Evolutionary conservation across 2,797 vertebrate species (phyloP).

Genomic region (Siniperca obscura): DNA sequence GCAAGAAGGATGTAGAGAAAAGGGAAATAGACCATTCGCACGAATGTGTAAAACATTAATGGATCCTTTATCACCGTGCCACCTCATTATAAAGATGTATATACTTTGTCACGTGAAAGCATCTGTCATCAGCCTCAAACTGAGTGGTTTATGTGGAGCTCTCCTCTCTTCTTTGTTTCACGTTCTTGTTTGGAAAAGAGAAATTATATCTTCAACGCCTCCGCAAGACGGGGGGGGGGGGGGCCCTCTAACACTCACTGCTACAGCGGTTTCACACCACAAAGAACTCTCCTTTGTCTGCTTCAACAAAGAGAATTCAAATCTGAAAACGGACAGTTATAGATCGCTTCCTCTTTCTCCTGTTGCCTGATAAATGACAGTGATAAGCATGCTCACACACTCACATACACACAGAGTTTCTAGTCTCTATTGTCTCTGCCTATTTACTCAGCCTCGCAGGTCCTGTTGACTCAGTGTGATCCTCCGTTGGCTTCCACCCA

Average conservation of each 20-base stretch:
- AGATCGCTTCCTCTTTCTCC: conserved; percentile 75
- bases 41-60: conserved; percentile 8
- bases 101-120: conserved; percentile 14
- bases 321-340: conserved; percentile 65
- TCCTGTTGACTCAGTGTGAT: conserved; percentile 37
- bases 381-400: conserved; percentile 43
- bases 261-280: conserved; percentile 63
- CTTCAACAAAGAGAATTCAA: conserved; percentile 76
- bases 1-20: not conserved
- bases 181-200: conserved; percentile 21
- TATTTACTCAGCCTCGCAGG: conserved; percentile 41
- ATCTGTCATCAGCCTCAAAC: conserved; percentile 17
- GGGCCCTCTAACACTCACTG: conserved; percentile 19
- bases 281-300: conserved; percentile 76
- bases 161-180: conserved; percentile 25
- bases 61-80: conserved; percentile 3
- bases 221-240: not conserved
- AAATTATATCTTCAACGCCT: conserved; percentile 47
- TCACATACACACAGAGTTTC: conserved; percentile 14
- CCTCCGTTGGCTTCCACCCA: not conserved
- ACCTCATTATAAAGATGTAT: conserved; percentile 25
- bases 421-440: conserved; percentile 52
- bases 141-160: conserved; percentile 6
- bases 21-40: not conserved
- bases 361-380: conserved; percentile 64